phyloP scores from a whole-genome alignment of 2,888 invertebrate genomes.

The Cotesia congregata region DNA sequence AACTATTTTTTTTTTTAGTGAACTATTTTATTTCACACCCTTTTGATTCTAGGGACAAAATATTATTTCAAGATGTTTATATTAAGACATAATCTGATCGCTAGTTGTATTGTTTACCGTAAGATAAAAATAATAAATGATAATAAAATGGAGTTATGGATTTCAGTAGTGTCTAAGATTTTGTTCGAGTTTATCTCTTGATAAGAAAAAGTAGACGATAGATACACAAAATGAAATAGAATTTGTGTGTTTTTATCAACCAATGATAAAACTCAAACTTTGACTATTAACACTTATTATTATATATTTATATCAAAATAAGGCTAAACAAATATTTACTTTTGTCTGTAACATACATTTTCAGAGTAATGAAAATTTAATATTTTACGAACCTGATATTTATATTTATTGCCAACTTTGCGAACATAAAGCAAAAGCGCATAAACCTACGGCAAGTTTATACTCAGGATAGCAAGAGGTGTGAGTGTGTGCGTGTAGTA shows the following conservation, averaged over 20 bases:
- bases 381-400: neutral
- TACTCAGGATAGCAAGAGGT: neutral
- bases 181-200: neutral
- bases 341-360: neutral
- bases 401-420: neutral
- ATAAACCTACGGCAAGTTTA: neutral
- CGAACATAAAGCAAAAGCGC: neutral
- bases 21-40: neutral
- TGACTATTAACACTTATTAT: neutral
- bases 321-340: neutral
- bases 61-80: too few species aligned
- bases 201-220: neutral
- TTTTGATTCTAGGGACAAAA: too few species aligned
- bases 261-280: neutral
- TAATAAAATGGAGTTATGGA: neutral
- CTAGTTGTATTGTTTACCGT: neutral
- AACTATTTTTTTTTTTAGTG: neutral
- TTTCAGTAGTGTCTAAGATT: neutral
- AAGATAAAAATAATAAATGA: neutral
- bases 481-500: neutral
- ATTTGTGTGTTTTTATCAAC: neutral
- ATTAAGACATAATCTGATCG: too few species aligned
- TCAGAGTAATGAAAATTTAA: neutral
- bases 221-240: neutral
- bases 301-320: neutral